Evolutionary conservation across 1,140 invertebrate species (phyloP), one percentile per base, ranked within the genome.

Genomic region (Drosophila auraria): DNA sequence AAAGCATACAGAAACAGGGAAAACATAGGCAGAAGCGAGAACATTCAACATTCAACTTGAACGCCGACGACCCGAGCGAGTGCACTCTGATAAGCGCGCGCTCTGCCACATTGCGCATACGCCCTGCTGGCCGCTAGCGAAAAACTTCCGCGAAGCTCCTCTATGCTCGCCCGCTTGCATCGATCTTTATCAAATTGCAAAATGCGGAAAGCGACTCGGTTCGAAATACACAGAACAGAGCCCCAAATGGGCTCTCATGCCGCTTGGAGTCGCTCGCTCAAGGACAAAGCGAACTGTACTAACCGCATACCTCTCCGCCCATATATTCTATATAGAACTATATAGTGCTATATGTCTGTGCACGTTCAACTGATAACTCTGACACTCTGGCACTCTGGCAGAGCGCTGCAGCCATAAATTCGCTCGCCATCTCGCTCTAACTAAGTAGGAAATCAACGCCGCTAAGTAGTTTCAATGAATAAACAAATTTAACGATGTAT

Each of bases 101-200:
- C 54, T 78, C 83, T 45, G 61, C 25, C 84, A 87, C 73, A 87
- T 87, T 83, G 84, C 83, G 80, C 83, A 89, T 87, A 87, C 83
- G 83, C 83, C 80, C 25, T 78, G 82, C 8, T 30, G 63, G 38
- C 47, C 40, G 56, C 63, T 12, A 56, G 38, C 12, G 40, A 45
- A 33, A 40, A 58, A 83, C 83, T 87, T 87, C 83, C 83, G 83
- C 83, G 75, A 71, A 70, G 66, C 71, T 62, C 51, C 66, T 38
- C 45, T 77, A 57, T 73, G 68, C 58, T 25, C 58, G 59, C 51
- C 17, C 54, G 61, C 63, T 45, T 45, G 75, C 83, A 82, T 78
- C 75, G 86, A 90, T 89, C 86, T 86, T 89, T 89, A 90, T 90
- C 86, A 86, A 90, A 80, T 91, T 82, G 86, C 86, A 90, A 57